Evolutionary conservation across 2,113 vertebrate species (phyloP).

Genomic region (Scortum barcoo): DNA sequence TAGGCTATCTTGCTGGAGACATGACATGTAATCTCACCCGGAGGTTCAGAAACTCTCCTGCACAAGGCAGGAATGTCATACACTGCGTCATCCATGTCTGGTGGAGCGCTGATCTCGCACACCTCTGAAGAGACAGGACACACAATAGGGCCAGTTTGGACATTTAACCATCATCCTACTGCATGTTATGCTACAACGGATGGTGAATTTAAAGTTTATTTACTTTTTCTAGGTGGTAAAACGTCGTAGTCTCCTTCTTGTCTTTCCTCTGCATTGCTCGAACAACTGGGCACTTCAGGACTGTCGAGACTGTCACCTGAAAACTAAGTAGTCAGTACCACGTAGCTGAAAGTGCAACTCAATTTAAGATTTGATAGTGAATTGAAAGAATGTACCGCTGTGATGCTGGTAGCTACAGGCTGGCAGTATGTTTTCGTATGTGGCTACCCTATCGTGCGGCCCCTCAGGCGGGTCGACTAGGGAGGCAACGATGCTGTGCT

Average conservation of each 20-base stretch:
- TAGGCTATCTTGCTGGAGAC: not conserved
- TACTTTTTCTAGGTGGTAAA: conserved; percentile 69
- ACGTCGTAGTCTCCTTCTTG: conserved; percentile 76
- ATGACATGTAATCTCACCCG: conserved; percentile 50
- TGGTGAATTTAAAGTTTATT: not conserved
- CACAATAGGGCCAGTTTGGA: not conserved
- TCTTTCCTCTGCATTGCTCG: not conserved
- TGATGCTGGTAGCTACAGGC: not conserved
- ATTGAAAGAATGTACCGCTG: conserved; percentile 3
- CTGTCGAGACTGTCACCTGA: conserved; percentile 26
- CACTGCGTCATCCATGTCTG: conserved; percentile 46
- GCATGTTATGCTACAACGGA: not conserved
- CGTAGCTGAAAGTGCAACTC: not conserved
- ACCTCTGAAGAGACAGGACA: conserved; percentile 19
- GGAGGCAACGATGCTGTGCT: not conserved
- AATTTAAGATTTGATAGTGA: not conserved
- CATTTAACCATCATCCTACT: not conserved
- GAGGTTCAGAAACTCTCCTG: conserved; percentile 17
- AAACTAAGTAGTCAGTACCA: conserved; percentile 17
- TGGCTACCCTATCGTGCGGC: not conserved
- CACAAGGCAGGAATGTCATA: conserved; percentile 76
- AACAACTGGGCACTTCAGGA: not conserved
- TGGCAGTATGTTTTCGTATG: not conserved
- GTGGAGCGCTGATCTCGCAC: not conserved
- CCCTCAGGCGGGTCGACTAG: not conserved